These are phyloP conservation scores for Rotaria magnacalcarata DNA, from an alignment of 2,888 invertebrate species.

Conservation along the genomic window DNA sequence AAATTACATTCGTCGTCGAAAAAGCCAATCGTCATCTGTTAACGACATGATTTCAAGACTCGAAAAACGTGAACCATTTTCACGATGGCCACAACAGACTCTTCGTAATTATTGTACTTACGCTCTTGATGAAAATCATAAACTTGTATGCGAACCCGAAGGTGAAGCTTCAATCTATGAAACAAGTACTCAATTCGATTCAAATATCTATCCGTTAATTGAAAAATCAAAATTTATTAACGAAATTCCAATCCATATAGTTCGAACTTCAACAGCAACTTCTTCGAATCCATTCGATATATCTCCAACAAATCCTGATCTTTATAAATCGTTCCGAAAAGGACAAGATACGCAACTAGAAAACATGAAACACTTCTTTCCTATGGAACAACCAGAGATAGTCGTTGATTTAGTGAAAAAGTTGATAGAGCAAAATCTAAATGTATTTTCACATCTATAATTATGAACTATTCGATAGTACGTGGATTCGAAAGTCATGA, in stretches of 20 bases:
- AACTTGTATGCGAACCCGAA: not conserved
- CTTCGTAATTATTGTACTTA: conserved; percentile 32
- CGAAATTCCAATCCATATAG: not conserved
- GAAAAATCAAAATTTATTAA: not conserved
- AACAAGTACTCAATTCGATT: not conserved
- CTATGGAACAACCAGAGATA: conserved; percentile 1
- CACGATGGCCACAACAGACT: not conserved
- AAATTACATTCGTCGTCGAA: not conserved
- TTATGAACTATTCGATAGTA: not conserved
- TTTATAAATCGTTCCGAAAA: not conserved
- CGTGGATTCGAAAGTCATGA: not conserved
- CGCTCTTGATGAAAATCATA: not conserved
- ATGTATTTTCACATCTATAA: not conserved
- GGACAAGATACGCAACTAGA: not conserved
- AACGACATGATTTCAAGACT: not conserved
- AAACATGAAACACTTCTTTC: not conserved
- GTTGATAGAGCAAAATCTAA: not conserved
- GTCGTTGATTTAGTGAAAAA: not conserved
- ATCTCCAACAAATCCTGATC: not conserved
- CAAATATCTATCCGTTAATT: conserved; percentile 4
- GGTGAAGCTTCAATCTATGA: not conserved
- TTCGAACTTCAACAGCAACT: not conserved
- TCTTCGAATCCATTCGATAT: fast-evolving
- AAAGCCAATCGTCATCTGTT: not conserved
- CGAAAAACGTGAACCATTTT: not conserved